Evolutionary conservation across 2,797 vertebrate species (phyloP), one percentile per base, ranked within the genome.

Genomic region (Myotis vivesi): DNA sequence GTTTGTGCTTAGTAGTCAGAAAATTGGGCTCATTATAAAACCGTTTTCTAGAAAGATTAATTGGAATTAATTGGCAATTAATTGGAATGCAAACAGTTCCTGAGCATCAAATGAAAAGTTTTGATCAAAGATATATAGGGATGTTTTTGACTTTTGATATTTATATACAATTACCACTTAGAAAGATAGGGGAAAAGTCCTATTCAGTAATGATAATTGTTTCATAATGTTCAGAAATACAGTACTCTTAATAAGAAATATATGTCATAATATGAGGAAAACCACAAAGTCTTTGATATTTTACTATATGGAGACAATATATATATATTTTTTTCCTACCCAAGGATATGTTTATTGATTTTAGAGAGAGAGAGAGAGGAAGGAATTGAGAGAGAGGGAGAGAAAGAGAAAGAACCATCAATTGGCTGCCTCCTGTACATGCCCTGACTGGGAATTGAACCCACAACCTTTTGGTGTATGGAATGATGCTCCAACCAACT

Each of bases 1-100:
- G 98, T 99, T 97, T 95, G 98, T 98, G 44, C 49, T 96, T 92
- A 95, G 23, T 95, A 57, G n/a, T 83, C 19, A 87, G 69, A 92
- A 93, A 79, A 79, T 44, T 93, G 38, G n/a, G 69, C 46, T 86
- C 9, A 68, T 57, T 92, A 71, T 53, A 71, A 85, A 75, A 23
- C 15, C 15, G 19, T 72, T 90, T 86, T n/a, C n/a, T 87, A 77
- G 49, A 75, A 84, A 91, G 89, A 41, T 94, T 33, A 83, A 3
- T 49, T 80, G 13, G 30, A 75, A 87, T 80, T 38, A 38, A 38
- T 38, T 38, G 44, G 22, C 44, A 94, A 41, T 94, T 33, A 83
- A 3, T 49, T 80, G 13, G 30, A 75, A 87, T 80, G 19, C 86
- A 55, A 90, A 94, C 88, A 72, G 33, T 90, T 94, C 16, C 28